Evolutionary conservation across 2,888 invertebrate species (phyloP).

Genomic region (Drosophila pullipes): DNA sequence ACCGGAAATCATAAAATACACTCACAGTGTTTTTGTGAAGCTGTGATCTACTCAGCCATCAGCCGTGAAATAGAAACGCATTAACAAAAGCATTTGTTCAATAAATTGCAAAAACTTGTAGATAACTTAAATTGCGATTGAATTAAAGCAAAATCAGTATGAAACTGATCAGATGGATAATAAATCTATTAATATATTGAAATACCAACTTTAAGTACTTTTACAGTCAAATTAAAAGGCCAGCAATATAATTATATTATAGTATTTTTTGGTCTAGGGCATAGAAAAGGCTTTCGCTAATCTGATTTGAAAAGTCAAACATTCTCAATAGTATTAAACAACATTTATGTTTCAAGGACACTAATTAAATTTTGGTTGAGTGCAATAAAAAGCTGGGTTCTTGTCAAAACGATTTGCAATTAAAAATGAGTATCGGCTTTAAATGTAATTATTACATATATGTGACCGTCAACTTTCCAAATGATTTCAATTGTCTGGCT

Average conservation of each 20-base stretch:
- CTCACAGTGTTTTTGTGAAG: neutral
- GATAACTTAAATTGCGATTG: neutral
- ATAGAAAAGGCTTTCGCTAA: neutral
- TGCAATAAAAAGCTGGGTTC: neutral
- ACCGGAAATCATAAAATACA: conserved; percentile 9
- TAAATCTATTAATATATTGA: neutral
- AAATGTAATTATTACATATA: neutral
- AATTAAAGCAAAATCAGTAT: neutral
- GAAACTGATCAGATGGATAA: neutral
- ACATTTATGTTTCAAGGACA: neutral
- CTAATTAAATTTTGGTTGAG: neutral
- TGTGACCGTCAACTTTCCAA: neutral
- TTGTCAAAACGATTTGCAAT: neutral
- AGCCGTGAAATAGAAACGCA: neutral
- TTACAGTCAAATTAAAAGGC: too few relatives aligned
- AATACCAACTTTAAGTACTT: too few relatives aligned
- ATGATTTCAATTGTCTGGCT: neutral
- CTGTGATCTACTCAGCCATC: neutral
- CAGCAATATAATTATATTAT: neutral
- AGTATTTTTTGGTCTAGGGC: neutral
- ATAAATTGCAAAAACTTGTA: neutral
- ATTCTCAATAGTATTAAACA: neutral
- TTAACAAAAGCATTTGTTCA: conserved; percentile 1
- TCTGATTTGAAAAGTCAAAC: neutral
- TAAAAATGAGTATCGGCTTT: neutral